Percentiles rank a stretch among this genome's conserved stretches.
Conservation (phyloP, 2,113 vertebrate genomes). For the Emydura subglobosa region DNA sequence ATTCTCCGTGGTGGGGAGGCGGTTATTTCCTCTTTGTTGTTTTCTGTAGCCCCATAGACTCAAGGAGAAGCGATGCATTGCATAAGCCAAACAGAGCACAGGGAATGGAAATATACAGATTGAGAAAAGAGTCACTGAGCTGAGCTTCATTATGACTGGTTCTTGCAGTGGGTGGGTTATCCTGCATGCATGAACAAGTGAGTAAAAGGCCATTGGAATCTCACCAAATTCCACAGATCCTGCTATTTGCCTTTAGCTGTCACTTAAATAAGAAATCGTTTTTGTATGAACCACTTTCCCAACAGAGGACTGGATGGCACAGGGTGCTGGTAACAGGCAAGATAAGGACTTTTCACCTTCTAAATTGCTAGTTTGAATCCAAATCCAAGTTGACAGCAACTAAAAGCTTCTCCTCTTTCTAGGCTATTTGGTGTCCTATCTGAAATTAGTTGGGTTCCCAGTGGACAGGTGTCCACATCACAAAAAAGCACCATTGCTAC, state of each 20-base stretch:
- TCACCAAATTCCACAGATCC: background rate
- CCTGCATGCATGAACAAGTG: background rate
- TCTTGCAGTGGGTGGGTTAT: background rate
- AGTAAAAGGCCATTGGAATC: background rate
- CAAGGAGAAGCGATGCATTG: background rate
- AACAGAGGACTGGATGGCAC: background rate
- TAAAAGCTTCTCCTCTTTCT: background rate
- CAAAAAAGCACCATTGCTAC: rapidly evolving
- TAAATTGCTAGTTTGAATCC: background rate
- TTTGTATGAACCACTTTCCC: background rate
- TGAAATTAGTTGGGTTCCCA: background rate
- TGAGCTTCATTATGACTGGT: background rate
- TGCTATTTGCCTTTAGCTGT: background rate
- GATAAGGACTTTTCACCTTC: background rate
- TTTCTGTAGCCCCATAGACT: background rate
- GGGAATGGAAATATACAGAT: constrained; percentile 1
- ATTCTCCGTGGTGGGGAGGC: background rate
- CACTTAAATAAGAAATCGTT: background rate
- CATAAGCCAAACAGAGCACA: background rate
- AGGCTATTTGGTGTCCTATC: background rate
- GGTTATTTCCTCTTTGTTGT: background rate
- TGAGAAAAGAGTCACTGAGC: background rate
- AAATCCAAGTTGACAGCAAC: background rate
- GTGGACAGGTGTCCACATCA: background rate
- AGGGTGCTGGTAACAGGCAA: background rate